These are phyloP conservation scores for Hippocampus kuda DNA, from an alignment of 2,797 vertebrate genomes.

Conservation along the genomic window DNA sequence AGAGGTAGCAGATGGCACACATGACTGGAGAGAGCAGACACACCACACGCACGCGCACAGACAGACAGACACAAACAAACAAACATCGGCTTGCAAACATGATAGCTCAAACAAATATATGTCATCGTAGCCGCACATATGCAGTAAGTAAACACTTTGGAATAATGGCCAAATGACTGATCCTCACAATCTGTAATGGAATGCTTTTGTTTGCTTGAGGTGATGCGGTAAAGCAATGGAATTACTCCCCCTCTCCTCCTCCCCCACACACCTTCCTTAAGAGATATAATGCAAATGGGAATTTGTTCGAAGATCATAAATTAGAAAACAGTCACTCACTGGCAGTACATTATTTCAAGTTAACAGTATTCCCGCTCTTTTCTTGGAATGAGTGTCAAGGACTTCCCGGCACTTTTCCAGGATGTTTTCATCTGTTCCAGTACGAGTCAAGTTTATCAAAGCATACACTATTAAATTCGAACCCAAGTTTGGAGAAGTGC, in stretches of 20 bases:
- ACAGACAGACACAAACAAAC: slow-evolving; percentile 8
- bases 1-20: slow-evolving; percentile 71
- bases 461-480: no score
- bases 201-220: slow-evolving; percentile 13
- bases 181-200: slow-evolving; percentile 12
- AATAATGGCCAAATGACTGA: slow-evolving; percentile 1
- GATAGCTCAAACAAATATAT: neutral
- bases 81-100: neutral
- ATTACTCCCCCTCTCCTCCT: no score
- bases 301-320: neutral
- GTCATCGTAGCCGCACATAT: neutral
- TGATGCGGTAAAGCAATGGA: neutral
- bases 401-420: no score
- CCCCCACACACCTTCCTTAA: neutral
- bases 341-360: neutral
- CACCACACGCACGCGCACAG: slow-evolving; percentile 3
- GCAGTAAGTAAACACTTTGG: slow-evolving; percentile 5
- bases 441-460: no score
- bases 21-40: slow-evolving; percentile 51
- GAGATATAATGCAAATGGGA: neutral
- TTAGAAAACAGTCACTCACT: neutral
- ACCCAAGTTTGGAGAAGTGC: no score
- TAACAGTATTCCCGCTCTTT: no score
- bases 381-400: no score
- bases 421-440: no score